Evolutionary conservation across 1,140 invertebrate genomes (phyloP).

Genomic region (Danaus melanippus): DNA sequence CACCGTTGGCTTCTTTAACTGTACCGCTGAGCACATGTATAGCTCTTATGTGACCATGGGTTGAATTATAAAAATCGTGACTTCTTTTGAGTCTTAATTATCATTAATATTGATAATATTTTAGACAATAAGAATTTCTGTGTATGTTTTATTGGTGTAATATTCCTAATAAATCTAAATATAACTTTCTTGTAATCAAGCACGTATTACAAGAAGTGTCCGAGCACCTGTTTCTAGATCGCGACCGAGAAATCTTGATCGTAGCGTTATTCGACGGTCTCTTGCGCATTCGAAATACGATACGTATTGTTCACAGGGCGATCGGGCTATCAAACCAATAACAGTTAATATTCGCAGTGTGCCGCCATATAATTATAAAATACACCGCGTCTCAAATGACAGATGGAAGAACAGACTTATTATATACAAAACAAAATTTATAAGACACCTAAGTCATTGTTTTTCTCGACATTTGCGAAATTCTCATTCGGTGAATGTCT

Average conservation of each 20-base stretch:
- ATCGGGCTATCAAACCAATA: constrained; percentile 44
- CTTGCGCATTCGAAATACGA: constrained; percentile 39
- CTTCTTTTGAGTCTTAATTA: constrained; percentile 13
- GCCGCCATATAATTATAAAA: constrained; percentile 56
- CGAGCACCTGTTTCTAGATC: constrained; percentile 55
- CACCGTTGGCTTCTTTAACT: constrained; percentile 46
- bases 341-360: constrained; percentile 48
- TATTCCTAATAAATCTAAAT: constrained; percentile 4
- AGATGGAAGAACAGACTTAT: constrained; percentile 51
- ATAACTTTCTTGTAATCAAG: constrained; percentile 9
- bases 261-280: constrained; percentile 22
- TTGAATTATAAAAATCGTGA: constrained; percentile 37
- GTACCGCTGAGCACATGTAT: constrained; percentile 59
- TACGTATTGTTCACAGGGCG: constrained; percentile 40
- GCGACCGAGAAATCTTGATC: constrained; percentile 54
- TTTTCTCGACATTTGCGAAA: constrained; percentile 59
- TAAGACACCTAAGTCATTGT: constrained; percentile 58
- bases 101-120: constrained; percentile 11
- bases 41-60: constrained; percentile 39
- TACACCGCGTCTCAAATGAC: constrained; percentile 48
- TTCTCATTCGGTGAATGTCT: constrained; percentile 40
- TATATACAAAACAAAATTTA: constrained; percentile 53
- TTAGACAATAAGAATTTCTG: constrained; percentile 15
- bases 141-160: not conserved
- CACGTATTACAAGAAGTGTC: constrained; percentile 19